phyloP scores from a whole-genome alignment of 2,888 invertebrate genomes.

The Diachrysia chrysitis region DNA sequence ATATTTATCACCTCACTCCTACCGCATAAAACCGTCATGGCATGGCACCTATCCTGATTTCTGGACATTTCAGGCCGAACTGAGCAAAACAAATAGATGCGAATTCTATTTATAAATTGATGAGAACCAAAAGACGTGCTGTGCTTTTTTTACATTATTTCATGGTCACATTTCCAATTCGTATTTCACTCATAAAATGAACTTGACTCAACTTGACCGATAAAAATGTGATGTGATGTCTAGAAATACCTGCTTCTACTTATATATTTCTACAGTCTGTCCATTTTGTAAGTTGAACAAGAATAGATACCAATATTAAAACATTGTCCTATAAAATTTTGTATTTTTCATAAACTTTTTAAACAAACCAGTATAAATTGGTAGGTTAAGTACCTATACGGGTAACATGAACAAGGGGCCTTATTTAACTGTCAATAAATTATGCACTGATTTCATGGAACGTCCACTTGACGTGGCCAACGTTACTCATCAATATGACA shows the following conservation, averaged over 20 bases:
- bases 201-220: background rate
- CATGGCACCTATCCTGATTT: background rate
- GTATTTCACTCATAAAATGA: background rate
- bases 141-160: background rate
- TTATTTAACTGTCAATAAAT: slow-evolving; percentile 56
- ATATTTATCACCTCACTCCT: background rate
- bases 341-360: too few species aligned
- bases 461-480: slow-evolving; percentile 61
- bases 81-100: background rate
- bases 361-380: background rate
- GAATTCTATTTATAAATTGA: background rate
- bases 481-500: slow-evolving; percentile 75
- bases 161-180: slow-evolving; percentile 4
- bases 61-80: background rate
- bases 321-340: too few species aligned
- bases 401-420: slow-evolving; percentile 27
- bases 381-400: background rate
- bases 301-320: too few species aligned
- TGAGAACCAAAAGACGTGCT: slow-evolving; percentile 1
- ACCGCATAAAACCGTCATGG: background rate
- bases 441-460: slow-evolving; percentile 69
- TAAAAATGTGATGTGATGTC: too few species aligned
- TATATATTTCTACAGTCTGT: too few species aligned
- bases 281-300: too few species aligned
- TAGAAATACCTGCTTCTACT: too few species aligned